These are phyloP conservation scores for Synergus gifuensis DNA, from an alignment of 2,888 invertebrate genomes.

Conservation along the genomic window DNA sequence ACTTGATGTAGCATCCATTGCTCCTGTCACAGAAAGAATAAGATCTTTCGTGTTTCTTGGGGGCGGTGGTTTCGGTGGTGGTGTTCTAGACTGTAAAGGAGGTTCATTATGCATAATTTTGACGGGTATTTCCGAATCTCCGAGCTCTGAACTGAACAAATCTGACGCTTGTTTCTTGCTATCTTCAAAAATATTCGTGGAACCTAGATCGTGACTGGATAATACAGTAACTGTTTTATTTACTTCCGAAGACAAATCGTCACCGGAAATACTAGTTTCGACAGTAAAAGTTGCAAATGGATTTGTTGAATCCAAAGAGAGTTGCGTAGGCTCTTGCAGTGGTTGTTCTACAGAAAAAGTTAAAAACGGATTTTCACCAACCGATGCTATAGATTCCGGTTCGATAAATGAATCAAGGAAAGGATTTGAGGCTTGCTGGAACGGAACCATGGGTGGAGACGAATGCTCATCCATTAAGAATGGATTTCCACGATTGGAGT, in stretches of 20 bases:
- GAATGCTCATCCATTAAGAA: slow-evolving; percentile 86
- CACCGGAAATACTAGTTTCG: slow-evolving; percentile 55
- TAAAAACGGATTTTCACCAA: slow-evolving; percentile 79
- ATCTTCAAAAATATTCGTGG: slow-evolving; percentile 54
- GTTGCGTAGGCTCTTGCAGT: slow-evolving; percentile 55
- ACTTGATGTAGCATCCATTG: slow-evolving; percentile 92
- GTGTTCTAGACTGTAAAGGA: slow-evolving; percentile 67
- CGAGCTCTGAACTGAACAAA: slow-evolving; percentile 46
- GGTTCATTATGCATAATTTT: background rate
- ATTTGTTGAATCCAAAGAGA: slow-evolving; percentile 72
- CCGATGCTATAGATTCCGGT: slow-evolving; percentile 81
- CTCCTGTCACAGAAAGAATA: slow-evolving; percentile 91
- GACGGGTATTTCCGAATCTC: slow-evolving; percentile 47
- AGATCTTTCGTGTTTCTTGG: slow-evolving; percentile 91
- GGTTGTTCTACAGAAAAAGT: slow-evolving; percentile 66
- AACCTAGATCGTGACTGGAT: slow-evolving; percentile 30
- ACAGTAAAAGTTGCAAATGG: slow-evolving; percentile 74
- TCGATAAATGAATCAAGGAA: slow-evolving; percentile 81
- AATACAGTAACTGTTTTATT: slow-evolving; percentile 43
- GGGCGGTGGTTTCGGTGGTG: slow-evolving; percentile 82
- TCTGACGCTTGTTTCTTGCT: slow-evolving; percentile 48
- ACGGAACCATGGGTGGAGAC: slow-evolving; percentile 80
- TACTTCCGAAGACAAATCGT: background rate
- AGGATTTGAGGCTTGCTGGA: slow-evolving; percentile 82
- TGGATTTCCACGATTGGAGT: slow-evolving; percentile 84